phyloP scores from a whole-genome alignment of 2,797 vertebrate genomes.

The Linurgus olivaceus region DNA sequence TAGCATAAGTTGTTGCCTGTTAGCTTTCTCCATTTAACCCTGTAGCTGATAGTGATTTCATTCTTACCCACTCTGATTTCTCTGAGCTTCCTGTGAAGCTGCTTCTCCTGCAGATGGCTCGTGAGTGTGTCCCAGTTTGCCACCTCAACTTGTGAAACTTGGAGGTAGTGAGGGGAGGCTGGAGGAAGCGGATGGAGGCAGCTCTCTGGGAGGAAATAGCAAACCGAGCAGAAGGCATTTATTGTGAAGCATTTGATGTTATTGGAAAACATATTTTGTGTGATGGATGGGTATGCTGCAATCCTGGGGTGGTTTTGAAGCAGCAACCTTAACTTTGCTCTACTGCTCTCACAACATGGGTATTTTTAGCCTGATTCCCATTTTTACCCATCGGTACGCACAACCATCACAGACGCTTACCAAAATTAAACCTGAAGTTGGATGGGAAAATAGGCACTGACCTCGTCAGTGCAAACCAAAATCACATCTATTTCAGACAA shows the following conservation, averaged over 20 bases:
- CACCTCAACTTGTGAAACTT: neutral
- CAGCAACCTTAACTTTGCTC: neutral
- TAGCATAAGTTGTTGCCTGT: neutral
- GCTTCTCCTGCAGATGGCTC: neutral
- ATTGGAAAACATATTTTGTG: neutral
- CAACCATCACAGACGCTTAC: neutral
- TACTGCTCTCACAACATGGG: neutral
- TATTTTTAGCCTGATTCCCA: conserved; percentile 43
- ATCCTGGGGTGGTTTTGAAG: neutral
- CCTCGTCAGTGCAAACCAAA: conserved; percentile 35
- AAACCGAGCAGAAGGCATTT: neutral
- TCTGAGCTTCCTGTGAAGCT: neutral
- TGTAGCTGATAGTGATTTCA: neutral
- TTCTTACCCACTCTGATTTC: neutral
- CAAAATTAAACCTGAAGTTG: conserved; percentile 48
- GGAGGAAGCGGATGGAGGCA: neutral
- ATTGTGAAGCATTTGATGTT: neutral
- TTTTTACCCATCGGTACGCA: conserved; percentile 22
- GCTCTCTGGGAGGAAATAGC: neutral
- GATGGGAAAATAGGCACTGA: conserved; percentile 26
- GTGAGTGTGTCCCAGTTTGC: neutral
- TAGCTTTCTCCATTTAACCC: neutral
- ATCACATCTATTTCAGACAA: conserved; percentile 4
- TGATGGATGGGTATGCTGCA: neutral
- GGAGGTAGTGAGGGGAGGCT: neutral